phyloP scores from a whole-genome alignment of 35 echinoderm and acorn worm genomes.

The Lytechinus variegatus region DNA sequence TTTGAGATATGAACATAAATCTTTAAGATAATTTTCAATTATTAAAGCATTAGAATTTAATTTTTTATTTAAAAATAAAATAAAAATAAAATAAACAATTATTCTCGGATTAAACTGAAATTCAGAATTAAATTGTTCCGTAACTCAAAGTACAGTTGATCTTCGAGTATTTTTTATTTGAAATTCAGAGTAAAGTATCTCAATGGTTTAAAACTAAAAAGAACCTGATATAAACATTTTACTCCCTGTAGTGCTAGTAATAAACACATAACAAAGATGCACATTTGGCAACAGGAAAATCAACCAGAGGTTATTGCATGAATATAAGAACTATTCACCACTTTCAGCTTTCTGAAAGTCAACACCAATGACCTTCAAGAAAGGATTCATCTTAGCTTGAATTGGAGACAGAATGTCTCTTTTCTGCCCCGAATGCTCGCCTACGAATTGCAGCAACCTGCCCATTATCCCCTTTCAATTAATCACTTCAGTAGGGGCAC shows the following conservation, averaged over 20 bases:
- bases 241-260: neutral
- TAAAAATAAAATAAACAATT: too few species aligned
- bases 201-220: too few species aligned
- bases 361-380: neutral
- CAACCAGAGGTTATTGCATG: neutral
- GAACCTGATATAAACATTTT: neutral
- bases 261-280: neutral
- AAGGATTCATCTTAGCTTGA: neutral
- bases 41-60: too few species aligned
- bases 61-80: too few species aligned
- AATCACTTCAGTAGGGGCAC: neutral
- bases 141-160: too few species aligned
- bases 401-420: neutral
- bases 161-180: too few species aligned
- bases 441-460: neutral
- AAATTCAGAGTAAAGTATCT: too few species aligned
- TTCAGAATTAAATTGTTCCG: too few species aligned
- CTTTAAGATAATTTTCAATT: too few species aligned
- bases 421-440: neutral
- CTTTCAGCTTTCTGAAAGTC: neutral
- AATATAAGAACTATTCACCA: neutral
- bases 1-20: too few species aligned
- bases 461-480: neutral
- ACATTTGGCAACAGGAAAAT: neutral
- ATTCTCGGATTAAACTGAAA: too few species aligned